These are phyloP conservation scores for Camelus bactrianus DNA, from an alignment of 2,113 vertebrate species.

Conservation along the genomic window DNA sequence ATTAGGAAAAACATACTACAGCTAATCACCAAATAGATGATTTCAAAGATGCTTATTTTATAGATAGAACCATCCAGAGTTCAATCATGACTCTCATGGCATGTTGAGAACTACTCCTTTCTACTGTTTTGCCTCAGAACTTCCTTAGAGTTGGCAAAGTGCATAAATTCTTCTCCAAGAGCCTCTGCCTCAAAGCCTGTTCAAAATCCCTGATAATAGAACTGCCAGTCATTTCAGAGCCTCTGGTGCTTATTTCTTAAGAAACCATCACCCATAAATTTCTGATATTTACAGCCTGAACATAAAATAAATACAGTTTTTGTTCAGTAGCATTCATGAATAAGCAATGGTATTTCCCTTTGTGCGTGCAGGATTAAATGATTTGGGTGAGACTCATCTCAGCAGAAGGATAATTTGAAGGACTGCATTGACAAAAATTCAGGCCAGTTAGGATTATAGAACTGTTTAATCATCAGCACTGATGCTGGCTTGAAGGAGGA, in stretches of 20 bases:
- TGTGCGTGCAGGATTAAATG: conserved; percentile 69
- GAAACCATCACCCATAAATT: conserved; percentile 70
- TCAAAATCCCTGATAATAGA: conserved; percentile 74
- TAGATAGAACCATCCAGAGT: neutral
- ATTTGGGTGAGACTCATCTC: conserved; percentile 63
- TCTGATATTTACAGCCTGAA: conserved; percentile 77
- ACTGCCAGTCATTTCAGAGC: conserved; percentile 69
- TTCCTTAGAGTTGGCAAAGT: conserved; percentile 54
- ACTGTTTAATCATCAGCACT: conserved; percentile 69
- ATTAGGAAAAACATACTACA: conserved; percentile 68
- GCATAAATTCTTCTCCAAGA: conserved; percentile 68
- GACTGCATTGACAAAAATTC: conserved; percentile 59
- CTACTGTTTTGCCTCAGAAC: conserved; percentile 48
- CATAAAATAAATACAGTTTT: conserved; percentile 80
- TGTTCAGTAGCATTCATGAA: conserved; percentile 68
- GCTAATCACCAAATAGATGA: conserved; percentile 46
- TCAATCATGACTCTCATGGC: neutral
- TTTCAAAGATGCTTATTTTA: conserved; percentile 47
- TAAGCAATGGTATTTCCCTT: conserved; percentile 70
- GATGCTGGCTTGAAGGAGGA: conserved; percentile 43
- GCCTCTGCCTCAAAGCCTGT: conserved; percentile 53
- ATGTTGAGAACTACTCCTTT: conserved; percentile 28
- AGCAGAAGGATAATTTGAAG: conserved; percentile 60
- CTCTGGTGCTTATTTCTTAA: conserved; percentile 62
- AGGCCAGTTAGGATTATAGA: conserved; percentile 72